phyloP scores from a whole-genome alignment of 2,113 vertebrate genomes.

The Hippocampus guttulatus region DNA sequence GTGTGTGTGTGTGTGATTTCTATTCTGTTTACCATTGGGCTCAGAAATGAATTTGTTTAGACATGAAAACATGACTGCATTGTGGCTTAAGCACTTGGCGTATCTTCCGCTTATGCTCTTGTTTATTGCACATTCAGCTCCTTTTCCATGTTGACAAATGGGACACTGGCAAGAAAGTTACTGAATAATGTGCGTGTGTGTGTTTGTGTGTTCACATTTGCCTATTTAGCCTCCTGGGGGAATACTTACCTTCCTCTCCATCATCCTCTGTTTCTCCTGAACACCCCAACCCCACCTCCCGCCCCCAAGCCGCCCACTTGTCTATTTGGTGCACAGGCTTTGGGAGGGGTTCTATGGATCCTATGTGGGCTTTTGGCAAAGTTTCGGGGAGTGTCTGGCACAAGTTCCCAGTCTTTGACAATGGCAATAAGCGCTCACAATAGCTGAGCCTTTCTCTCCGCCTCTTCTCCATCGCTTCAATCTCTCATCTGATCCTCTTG shows the following conservation, averaged over 20 bases:
- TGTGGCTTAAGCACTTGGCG: background rate
- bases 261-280: background rate
- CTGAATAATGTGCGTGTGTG: background rate
- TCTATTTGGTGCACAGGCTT: background rate
- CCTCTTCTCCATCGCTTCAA: slow-evolving; percentile 5
- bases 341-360: background rate
- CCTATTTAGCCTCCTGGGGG: background rate
- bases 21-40: background rate
- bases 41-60: background rate
- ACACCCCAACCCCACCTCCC: background rate
- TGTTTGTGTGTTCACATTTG: background rate
- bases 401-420: background rate
- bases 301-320: background rate
- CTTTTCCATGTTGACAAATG: background rate
- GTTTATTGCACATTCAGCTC: background rate
- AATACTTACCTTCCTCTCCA: background rate
- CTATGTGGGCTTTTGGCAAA: slow-evolving; percentile 8
- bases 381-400: slow-evolving; percentile 4
- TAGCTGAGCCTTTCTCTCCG: slow-evolving; percentile 1
- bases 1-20: background rate
- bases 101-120: background rate
- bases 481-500: slow-evolving; percentile 10
- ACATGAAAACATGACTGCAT: background rate
- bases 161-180: background rate
- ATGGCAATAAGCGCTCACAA: slow-evolving; percentile 1